These are phyloP conservation scores for Danaus melanippus DNA, from an alignment of 1,140 invertebrate genomes.

Conservation along the genomic window DNA sequence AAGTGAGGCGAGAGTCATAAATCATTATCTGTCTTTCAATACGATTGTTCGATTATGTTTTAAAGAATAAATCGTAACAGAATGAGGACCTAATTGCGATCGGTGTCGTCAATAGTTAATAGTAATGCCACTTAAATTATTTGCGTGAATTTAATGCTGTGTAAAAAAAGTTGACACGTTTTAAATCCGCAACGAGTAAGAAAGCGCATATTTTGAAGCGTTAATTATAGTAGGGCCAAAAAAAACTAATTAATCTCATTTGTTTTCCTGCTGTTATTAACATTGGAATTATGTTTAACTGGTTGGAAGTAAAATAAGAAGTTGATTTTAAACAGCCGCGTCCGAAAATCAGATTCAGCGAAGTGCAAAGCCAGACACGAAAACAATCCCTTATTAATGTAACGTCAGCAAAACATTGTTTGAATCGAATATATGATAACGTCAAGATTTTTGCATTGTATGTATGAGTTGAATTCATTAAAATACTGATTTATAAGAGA, in stretches of 20 bases:
- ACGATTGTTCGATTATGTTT: constrained; percentile 59
- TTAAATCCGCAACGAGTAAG: constrained; percentile 28
- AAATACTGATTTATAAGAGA: too few relatives aligned
- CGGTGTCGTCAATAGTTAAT: constrained; percentile 20
- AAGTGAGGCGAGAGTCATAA: constrained; percentile 57
- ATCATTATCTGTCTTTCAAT: constrained; percentile 59
- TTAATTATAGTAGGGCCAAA: constrained; percentile 43
- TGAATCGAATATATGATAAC: constrained; percentile 16
- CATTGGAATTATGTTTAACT: constrained; percentile 57
- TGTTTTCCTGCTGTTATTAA: constrained; percentile 42
- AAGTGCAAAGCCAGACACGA: constrained; percentile 65
- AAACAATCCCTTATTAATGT: constrained; percentile 60
- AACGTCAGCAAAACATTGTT: constrained; percentile 31
- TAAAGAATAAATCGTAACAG: constrained; percentile 49
- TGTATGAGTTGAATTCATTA: constrained; percentile 4
- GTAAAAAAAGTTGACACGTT: constrained; percentile 7
- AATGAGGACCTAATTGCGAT: constrained; percentile 51
- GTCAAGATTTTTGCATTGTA: constrained; percentile 13
- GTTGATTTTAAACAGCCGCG: constrained; percentile 36
- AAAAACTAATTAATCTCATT: constrained; percentile 52
- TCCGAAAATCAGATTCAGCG: constrained; percentile 53
- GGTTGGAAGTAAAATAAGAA: constrained; percentile 38
- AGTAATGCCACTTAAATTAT: constrained; percentile 13
- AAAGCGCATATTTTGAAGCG: constrained; percentile 20
- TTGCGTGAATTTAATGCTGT: constrained; percentile 9